A percentile compares a stretch with the other conserved stretches of the same genome.
Evolutionary conservation across 2,888 invertebrate species (phyloP).

Genomic region (Selenia dentaria): DNA sequence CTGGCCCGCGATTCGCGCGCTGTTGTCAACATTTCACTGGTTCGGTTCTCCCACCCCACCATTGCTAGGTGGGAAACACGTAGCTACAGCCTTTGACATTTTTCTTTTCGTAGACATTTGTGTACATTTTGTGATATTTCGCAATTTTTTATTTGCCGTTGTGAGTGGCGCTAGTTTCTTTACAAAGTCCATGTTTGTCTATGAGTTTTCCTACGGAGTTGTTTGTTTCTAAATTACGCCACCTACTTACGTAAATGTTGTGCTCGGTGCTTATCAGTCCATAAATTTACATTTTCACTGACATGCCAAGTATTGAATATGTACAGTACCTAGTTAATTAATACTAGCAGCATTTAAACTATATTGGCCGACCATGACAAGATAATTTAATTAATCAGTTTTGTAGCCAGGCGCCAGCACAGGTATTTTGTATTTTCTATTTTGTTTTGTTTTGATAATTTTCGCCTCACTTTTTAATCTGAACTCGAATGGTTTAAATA

Average conservation of each 20-base stretch:
- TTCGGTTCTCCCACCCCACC: conserved; percentile 81
- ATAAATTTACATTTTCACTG: conserved; percentile 10
- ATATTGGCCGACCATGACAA: too few relatives aligned
- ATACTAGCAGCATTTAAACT: too few relatives aligned
- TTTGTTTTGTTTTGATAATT: too few relatives aligned
- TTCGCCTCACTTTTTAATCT: too few relatives aligned
- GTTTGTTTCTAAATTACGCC: background rate
- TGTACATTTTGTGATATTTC: conserved; percentile 18
- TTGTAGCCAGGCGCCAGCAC: too few relatives aligned
- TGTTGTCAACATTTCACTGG: conserved; percentile 63
- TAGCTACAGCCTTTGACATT: conserved; percentile 49
- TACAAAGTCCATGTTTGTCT: background rate
- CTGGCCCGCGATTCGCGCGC: conserved; percentile 55
- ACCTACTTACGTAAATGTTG: too few relatives aligned
- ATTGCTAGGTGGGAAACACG: conserved; percentile 62
- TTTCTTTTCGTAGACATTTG: conserved; percentile 30
- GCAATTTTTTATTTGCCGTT: conserved; percentile 5
- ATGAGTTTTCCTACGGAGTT: background rate
- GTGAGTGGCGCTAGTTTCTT: conserved; percentile 8
- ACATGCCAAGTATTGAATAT: too few relatives aligned
- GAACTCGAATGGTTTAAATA: too few relatives aligned
- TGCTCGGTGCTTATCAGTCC: too few relatives aligned
- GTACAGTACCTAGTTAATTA: too few relatives aligned
- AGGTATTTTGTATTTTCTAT: too few relatives aligned
- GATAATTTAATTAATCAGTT: too few relatives aligned